phyloP scores from a whole-genome alignment of 1,140 invertebrate species.

The Hyphantria cunea region DNA sequence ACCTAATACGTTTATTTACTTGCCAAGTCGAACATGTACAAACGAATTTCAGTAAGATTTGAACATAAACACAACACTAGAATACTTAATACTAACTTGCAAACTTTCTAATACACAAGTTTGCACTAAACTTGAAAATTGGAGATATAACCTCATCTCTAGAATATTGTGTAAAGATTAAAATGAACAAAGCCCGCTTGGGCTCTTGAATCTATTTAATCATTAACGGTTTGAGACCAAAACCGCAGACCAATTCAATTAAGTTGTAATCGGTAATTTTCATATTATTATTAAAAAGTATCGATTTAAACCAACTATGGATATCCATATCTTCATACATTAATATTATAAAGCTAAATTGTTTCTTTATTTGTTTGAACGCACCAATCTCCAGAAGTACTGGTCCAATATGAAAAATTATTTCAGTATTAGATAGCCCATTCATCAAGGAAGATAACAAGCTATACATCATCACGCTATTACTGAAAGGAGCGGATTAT shows the following conservation, averaged over 20 bases:
- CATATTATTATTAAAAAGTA: too few species aligned
- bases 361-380: too few species aligned
- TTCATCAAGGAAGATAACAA: too few species aligned
- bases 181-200: neutral
- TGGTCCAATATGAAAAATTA: too few species aligned
- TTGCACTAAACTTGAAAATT: neutral
- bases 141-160: neutral
- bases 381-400: too few species aligned
- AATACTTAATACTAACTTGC: neutral
- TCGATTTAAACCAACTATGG: too few species aligned
- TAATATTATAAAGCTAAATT: too few species aligned
- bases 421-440: too few species aligned
- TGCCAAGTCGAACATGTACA: neutral
- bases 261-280: too few species aligned
- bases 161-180: neutral
- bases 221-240: constrained; percentile 11
- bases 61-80: neutral
- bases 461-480: too few species aligned
- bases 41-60: neutral
- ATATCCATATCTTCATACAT: too few species aligned
- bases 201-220: constrained; percentile 10
- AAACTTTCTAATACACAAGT: neutral
- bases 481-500: too few species aligned
- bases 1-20: neutral
- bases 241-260: constrained; percentile 17